phyloP scores from a whole-genome alignment of 2,113 vertebrate species.

The Excalfactoria chinensis region DNA sequence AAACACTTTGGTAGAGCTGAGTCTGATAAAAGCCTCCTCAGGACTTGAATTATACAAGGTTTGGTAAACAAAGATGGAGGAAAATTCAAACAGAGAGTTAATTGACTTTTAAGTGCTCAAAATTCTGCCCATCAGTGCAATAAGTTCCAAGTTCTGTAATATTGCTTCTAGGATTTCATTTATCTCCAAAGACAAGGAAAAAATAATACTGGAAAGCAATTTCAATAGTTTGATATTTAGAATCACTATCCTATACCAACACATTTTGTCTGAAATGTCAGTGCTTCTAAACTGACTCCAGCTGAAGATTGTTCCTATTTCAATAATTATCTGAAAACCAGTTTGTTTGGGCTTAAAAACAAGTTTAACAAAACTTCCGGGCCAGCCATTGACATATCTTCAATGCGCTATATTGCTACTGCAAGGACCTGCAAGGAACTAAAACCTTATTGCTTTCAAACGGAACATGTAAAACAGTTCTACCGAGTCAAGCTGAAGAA shows the following conservation, averaged over 20 bases:
- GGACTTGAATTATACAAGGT: not conserved
- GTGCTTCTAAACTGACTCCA: not conserved
- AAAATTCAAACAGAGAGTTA: not conserved
- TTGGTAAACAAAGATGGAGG: not conserved
- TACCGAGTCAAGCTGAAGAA: not conserved
- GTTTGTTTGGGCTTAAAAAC: not conserved
- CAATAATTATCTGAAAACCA: not conserved
- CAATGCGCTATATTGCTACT: not conserved
- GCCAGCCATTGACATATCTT: not conserved
- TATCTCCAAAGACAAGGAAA: not conserved
- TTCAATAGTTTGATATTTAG: not conserved
- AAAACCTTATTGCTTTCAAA: not conserved
- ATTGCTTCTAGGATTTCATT: not conserved
- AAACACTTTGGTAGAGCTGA: not conserved
- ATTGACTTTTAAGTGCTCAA: not conserved
- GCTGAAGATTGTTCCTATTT: not conserved
- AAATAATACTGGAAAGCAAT: not conserved
- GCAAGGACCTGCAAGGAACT: not conserved
- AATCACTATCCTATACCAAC: not conserved
- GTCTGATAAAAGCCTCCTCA: not conserved
- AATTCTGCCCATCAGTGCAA: not conserved
- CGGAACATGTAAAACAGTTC: fast-evolving
- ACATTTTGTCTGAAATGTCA: not conserved
- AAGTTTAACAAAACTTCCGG: not conserved
- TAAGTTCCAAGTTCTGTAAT: not conserved